Evolutionary conservation across 2,888 invertebrate species (phyloP).

Genomic region (Nemoura dubitans): DNA sequence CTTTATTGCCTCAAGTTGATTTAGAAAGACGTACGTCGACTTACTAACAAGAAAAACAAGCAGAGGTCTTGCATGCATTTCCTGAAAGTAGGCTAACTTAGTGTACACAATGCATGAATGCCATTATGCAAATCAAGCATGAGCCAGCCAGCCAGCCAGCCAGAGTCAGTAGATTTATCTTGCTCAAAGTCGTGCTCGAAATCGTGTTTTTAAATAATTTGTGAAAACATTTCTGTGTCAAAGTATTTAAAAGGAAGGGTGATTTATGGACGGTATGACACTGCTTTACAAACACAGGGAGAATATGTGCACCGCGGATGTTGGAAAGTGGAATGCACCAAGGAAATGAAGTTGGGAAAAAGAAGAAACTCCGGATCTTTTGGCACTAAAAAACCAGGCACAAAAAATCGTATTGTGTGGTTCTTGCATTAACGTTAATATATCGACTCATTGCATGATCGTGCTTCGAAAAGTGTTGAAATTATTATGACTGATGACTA

Average conservation of each 20-base stretch:
- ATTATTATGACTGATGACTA: background rate
- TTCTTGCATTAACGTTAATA: background rate
- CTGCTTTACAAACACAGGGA: background rate
- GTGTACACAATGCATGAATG: background rate
- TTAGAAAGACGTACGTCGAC: background rate
- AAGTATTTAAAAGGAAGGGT: background rate
- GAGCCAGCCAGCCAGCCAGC: background rate
- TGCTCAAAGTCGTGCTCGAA: slow-evolving; percentile 2
- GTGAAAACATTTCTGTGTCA: slow-evolving; percentile 12
- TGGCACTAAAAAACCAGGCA: background rate
- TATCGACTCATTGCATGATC: background rate
- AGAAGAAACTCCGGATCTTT: background rate
- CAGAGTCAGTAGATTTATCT: background rate
- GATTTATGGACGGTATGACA: background rate
- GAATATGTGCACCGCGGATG: background rate
- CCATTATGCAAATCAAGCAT: slow-evolving; percentile 5
- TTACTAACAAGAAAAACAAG: slow-evolving; percentile 7
- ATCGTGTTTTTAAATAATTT: slow-evolving; percentile 12
- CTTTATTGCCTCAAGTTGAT: background rate
- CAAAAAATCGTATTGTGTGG: background rate
- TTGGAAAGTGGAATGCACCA: background rate
- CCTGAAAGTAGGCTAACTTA: background rate
- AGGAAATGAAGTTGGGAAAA: background rate
- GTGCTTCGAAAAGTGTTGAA: background rate
- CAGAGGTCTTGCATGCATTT: slow-evolving; percentile 4